These are phyloP conservation scores for Falcunculus frontatus DNA, from an alignment of 2,113 vertebrate genomes.

Conservation along the genomic window DNA sequence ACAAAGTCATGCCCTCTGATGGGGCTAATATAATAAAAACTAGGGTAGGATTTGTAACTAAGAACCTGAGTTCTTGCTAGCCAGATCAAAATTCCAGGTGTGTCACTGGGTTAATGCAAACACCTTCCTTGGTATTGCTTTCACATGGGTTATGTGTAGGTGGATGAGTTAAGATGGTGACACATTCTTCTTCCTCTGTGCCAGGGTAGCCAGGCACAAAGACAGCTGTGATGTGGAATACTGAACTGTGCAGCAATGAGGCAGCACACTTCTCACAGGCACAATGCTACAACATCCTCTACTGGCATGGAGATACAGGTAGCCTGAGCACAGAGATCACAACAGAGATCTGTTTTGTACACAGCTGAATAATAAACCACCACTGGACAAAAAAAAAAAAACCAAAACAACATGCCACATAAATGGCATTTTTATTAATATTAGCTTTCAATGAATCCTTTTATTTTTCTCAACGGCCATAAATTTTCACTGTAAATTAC, in stretches of 20 bases:
- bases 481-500: slow-evolving; percentile 36
- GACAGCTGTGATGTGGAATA: background rate
- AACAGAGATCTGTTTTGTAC: background rate
- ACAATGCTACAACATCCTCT: background rate
- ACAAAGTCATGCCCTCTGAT: background rate
- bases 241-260: background rate
- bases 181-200: background rate
- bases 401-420: background rate
- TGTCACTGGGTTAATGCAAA: background rate
- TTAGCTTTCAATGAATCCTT: background rate
- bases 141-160: background rate
- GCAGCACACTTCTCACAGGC: background rate
- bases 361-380: background rate
- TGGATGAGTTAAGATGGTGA: background rate
- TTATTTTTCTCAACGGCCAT: background rate
- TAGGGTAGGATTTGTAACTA: background rate
- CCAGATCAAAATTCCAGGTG: background rate
- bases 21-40: background rate
- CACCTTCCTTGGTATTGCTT: background rate
- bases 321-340: background rate
- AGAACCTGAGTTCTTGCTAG: background rate
- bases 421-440: slow-evolving; percentile 27
- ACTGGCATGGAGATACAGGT: background rate
- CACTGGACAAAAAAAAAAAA: background rate
- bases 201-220: background rate